Conservation (phyloP, 2,113 vertebrate species). For the Hipposideros armiger region DNA sequence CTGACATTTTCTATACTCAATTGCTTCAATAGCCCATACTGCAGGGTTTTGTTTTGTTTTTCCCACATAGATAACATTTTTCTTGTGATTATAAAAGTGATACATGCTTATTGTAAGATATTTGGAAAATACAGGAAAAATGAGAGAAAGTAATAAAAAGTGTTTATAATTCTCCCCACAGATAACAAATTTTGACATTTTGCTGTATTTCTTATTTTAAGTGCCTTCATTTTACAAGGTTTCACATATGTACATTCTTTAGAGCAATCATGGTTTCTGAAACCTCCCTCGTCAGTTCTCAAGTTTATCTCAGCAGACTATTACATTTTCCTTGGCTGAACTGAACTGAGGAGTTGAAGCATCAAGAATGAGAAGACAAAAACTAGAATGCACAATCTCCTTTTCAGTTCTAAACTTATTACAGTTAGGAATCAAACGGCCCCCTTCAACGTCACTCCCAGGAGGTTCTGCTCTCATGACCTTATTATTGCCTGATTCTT, state of each 20-base stretch:
- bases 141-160: background rate
- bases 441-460: slow-evolving; percentile 39
- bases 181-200: slow-evolving; percentile 24
- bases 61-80: background rate
- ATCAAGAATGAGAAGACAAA: background rate
- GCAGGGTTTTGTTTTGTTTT: background rate
- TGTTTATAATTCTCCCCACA: background rate
- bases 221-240: background rate
- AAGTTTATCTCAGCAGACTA: background rate
- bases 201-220: background rate
- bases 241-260: background rate
- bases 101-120: background rate
- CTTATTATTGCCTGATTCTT: background rate
- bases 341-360: background rate
- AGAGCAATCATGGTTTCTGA: background rate
- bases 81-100: background rate
- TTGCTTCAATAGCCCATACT: background rate
- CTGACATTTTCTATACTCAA: background rate
- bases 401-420: background rate
- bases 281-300: background rate
- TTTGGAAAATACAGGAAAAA: slow-evolving; percentile 5
- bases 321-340: background rate
- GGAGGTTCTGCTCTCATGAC: background rate
- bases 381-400: background rate
- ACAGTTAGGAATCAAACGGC: background rate